phyloP scores from a whole-genome alignment of 1,140 invertebrate genomes.

The Teleogryllus occipitalis region DNA sequence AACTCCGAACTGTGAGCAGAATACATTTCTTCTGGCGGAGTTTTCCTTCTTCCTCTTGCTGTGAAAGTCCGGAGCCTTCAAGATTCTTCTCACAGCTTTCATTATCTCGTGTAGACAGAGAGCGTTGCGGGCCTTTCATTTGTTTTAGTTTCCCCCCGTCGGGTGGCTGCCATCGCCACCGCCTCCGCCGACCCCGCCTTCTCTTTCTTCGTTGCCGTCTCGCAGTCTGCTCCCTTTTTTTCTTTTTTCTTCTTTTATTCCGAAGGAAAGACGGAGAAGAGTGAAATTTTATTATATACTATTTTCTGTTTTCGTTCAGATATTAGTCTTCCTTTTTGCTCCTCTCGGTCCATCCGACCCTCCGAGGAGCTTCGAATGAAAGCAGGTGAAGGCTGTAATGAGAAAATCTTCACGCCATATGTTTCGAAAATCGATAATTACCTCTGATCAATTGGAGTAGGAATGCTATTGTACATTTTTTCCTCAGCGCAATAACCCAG shows the following conservation, averaged over 20 bases:
- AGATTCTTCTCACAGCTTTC: conserved; percentile 4
- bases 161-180: not conserved
- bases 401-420: not conserved
- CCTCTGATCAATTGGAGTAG: no score
- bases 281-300: not conserved
- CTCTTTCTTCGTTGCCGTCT: not conserved
- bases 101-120: conserved; percentile 1
- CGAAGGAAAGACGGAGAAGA: not conserved
- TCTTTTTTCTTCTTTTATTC: not conserved
- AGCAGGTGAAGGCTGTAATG: not conserved
- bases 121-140: not conserved
- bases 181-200: not conserved
- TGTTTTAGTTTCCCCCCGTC: conserved; percentile 3
- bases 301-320: not conserved
- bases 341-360: not conserved
- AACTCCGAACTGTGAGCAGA: conserved; percentile 3
- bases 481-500: no score
- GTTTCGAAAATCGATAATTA: not conserved
- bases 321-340: not conserved
- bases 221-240: no score
- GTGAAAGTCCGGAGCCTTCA: not conserved
- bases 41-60: not conserved
- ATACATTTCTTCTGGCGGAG: not conserved
- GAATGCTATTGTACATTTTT: no score
- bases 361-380: not conserved